Evolutionary conservation across 1,140 invertebrate species (phyloP), one percentile per base, ranked within the genome.

Genomic region (Saccostrea glomerata): DNA sequence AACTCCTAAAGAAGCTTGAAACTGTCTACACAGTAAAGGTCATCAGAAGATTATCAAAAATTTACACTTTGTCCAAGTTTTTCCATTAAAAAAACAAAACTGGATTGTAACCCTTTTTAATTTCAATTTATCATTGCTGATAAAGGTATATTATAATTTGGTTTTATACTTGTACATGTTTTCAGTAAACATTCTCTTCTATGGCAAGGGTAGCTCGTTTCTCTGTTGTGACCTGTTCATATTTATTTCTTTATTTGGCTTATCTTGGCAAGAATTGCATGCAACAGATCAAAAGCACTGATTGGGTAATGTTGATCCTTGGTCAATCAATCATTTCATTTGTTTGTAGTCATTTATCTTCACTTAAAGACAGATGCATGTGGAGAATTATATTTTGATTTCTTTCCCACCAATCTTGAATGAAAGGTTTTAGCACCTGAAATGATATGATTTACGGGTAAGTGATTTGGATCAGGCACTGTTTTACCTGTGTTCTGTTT

Each of bases 371-470:
- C 30, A 77, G 70, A 13, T 77, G 4, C 15, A 15, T 77, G 30
- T 77, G 5, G 70, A 30, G 70, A 77, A 77, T 77, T 30, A 77
- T 15, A 25, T 77, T 13, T 30, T 77, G 30, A 30, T 36, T 77
- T 17, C 23, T 77, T 77, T 77, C 70, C 70, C 70, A 77, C 70
- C 70, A 77, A 77, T 77, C 36, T 36, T 77, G 70, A 77, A 77
- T 77, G 9, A 77, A 30, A 47, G 30, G 60, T 86, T 60, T 7
- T 30, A 63, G 66, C 17, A 86, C 40, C 58, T 25, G 7, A 15
- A 15, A 40, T 47, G 58, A 20, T 17, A 2, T 63, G 1, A 36
- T 2, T 36, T 36, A 36, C 30, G 2, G 30, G 30, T 36, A 36
- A 36, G 30, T 36, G 30, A 36, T 36, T 36, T 36, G 0, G 30